A percentile compares a stretch with the other conserved stretches of the same genome.
Evolutionary conservation across 2,888 invertebrate species (phyloP).

Genomic region (Osmoderma eremita): DNA sequence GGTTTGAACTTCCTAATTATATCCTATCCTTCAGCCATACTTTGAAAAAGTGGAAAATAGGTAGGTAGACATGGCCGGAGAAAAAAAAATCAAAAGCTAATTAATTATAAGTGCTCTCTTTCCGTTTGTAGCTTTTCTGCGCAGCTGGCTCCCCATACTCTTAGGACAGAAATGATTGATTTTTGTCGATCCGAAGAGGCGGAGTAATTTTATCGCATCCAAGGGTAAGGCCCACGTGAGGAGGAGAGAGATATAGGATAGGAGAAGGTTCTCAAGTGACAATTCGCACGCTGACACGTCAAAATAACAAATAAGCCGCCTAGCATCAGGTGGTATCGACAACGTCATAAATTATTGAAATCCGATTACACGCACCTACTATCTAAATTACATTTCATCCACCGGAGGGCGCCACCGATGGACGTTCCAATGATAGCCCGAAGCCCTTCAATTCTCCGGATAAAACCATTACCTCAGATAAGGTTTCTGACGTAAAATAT

Average conservation of each 20-base stretch:
- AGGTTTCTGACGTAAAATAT: slow-evolving; percentile 36
- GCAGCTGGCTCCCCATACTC: slow-evolving; percentile 2
- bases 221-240: background rate
- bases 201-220: background rate
- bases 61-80: too few relatives aligned
- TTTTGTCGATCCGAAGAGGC: background rate
- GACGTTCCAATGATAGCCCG: slow-evolving; percentile 36
- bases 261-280: slow-evolving; percentile 17
- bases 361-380: slow-evolving; percentile 37
- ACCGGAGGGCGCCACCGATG: slow-evolving; percentile 30
- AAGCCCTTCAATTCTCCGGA: slow-evolving; percentile 37
- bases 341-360: slow-evolving; percentile 38
- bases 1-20: too few relatives aligned
- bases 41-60: too few relatives aligned
- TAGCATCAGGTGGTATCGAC: slow-evolving; percentile 38
- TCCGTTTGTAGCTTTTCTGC: background rate
- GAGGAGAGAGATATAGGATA: background rate
- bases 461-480: slow-evolving; percentile 38
- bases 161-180: slow-evolving; percentile 16
- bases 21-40: too few relatives aligned
- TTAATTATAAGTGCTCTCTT: slow-evolving; percentile 3
- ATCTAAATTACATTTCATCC: slow-evolving; percentile 35
- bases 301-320: slow-evolving; percentile 35
- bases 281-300: slow-evolving; percentile 37
- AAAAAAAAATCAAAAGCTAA: background rate